phyloP scores from a whole-genome alignment of 2,113 vertebrate species.

The Actenoides hombroni region DNA sequence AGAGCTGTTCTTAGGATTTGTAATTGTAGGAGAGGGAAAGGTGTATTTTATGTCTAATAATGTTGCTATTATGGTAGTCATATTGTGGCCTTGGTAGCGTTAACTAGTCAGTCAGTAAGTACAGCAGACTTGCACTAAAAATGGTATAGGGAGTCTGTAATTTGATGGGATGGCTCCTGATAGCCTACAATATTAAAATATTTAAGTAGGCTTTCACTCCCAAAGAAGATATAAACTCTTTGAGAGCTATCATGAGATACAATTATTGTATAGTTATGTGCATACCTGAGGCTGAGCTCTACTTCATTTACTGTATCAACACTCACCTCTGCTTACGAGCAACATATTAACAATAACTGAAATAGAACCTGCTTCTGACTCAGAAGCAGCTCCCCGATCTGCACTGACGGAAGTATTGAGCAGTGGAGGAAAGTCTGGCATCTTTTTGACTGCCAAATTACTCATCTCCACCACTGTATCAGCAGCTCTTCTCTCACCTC shows the following conservation, averaged over 20 bases:
- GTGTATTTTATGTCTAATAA: background rate
- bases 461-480: background rate
- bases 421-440: accelerated
- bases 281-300: background rate
- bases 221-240: background rate
- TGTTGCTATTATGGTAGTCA: background rate
- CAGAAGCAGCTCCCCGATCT: background rate
- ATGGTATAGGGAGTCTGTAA: background rate
- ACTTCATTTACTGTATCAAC: background rate
- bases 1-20: background rate
- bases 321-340: background rate
- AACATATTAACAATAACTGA: background rate
- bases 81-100: background rate
- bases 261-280: background rate
- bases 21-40: background rate
- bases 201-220: background rate
- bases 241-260: background rate
- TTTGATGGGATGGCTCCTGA: background rate
- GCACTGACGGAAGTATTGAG: background rate
- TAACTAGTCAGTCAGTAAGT: background rate
- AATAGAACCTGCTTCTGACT: background rate
- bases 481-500: background rate
- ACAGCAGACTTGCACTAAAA: background rate
- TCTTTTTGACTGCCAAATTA: background rate
- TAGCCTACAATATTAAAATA: background rate